These are phyloP conservation scores for Macquaria ambigua DNA, from an alignment of 2,113 vertebrate species.

Conservation along the genomic window DNA sequence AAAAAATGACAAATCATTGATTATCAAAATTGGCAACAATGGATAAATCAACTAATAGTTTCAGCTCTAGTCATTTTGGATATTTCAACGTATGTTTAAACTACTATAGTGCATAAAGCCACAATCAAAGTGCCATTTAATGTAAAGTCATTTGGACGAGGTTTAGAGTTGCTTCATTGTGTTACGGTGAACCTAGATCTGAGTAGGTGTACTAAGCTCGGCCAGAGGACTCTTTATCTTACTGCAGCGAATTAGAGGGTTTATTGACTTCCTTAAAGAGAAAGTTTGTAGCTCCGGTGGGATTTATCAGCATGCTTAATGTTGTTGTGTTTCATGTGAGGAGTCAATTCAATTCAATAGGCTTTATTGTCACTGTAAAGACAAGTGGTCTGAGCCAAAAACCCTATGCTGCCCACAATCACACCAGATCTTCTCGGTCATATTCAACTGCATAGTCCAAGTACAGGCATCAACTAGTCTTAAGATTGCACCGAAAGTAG, in stretches of 20 bases:
- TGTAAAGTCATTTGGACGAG: not conserved
- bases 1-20: not conserved
- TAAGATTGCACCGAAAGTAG: not conserved
- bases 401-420: constrained; percentile 1
- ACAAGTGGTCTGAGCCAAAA: constrained; percentile 1
- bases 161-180: constrained; percentile 7
- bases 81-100: not conserved
- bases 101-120: not conserved
- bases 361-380: not conserved
- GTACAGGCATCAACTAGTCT: constrained; percentile 21
- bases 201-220: not conserved
- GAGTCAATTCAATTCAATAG: not conserved
- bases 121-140: not conserved
- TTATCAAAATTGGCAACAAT: not conserved
- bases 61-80: not conserved
- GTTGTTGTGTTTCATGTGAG: not conserved
- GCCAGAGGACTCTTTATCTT: not conserved
- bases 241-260: constrained; percentile 6
- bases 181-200: not conserved
- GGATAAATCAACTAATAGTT: not conserved
- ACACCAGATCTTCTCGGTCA: constrained; percentile 1
- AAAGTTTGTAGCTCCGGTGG: constrained; percentile 13
- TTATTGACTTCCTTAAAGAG: constrained; percentile 30
- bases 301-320: constrained; percentile 11
- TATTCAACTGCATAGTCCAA: constrained; percentile 24